phyloP scores from a whole-genome alignment of 2,113 vertebrate species.

The Lepisosteus oculatus region DNA sequence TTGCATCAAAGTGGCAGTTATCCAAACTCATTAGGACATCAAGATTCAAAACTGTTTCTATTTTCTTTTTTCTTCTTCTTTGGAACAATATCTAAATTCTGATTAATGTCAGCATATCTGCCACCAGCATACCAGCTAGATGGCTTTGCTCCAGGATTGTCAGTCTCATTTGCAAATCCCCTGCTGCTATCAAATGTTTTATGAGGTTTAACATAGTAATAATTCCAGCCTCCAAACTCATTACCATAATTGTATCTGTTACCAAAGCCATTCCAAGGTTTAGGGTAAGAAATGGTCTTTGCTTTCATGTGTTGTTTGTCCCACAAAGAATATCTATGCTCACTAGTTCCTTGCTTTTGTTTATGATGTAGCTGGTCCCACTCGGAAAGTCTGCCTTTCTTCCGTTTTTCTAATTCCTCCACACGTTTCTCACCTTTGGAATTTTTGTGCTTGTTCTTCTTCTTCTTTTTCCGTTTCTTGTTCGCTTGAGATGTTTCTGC shows the following conservation, averaged over 20 bases:
- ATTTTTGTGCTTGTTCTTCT: constrained; percentile 8
- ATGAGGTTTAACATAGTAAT: background rate
- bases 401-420: background rate
- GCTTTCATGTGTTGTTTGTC: background rate
- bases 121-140: background rate
- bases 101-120: background rate
- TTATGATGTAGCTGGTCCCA: background rate
- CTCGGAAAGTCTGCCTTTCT: too few relatives aligned
- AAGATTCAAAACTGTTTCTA: too few relatives aligned
- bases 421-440: background rate
- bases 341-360: background rate
- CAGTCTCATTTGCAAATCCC: background rate
- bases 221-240: background rate
- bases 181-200: background rate
- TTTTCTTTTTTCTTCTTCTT: too few relatives aligned
- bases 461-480: constrained; percentile 18
- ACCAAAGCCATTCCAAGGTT: background rate
- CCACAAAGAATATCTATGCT: background rate
- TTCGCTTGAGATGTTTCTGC: background rate
- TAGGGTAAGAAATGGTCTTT: background rate
- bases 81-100: background rate
- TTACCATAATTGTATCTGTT: background rate
- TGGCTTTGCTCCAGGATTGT: background rate
- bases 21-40: too few relatives aligned
- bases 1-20: too few relatives aligned